These are phyloP conservation scores for Reticulitermes speratus DNA, from an alignment of 1,140 invertebrate species.

Conservation along the genomic window DNA sequence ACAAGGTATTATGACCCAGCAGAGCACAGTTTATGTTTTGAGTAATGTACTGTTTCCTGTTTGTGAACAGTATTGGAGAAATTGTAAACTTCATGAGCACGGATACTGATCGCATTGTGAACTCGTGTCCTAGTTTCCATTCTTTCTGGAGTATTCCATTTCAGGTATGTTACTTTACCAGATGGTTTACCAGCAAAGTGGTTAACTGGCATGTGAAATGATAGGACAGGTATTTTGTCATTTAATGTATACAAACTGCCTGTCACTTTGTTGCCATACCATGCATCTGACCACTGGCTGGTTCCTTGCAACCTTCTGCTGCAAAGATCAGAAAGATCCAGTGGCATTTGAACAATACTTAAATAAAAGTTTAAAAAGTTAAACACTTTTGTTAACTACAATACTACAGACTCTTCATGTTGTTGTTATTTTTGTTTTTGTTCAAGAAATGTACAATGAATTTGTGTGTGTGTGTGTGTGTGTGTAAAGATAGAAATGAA, in stretches of 20 bases:
- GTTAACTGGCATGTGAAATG: neutral
- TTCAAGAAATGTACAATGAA: too few relatives aligned
- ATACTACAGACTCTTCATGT: too few relatives aligned
- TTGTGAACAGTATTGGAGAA: conserved; percentile 73
- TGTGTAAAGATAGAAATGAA: too few relatives aligned
- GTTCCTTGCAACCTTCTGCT: too few relatives aligned
- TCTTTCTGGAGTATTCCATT: conserved; percentile 95
- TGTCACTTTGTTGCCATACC: neutral
- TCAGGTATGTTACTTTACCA: conserved; percentile 57
- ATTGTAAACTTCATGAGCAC: conserved; percentile 97
- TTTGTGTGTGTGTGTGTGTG: too few relatives aligned
- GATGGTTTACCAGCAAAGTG: neutral
- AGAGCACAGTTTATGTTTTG: too few relatives aligned
- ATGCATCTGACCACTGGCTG: neutral
- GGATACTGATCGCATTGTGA: conserved; percentile 92
- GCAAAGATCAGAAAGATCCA: too few relatives aligned
- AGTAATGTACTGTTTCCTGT: neutral
- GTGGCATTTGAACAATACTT: too few relatives aligned
- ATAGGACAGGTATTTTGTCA: neutral
- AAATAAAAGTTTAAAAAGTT: too few relatives aligned
- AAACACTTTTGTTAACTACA: too few relatives aligned
- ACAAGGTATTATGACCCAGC: too few relatives aligned
- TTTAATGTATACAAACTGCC: neutral
- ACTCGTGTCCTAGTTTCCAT: conserved; percentile 95
- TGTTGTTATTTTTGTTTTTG: too few relatives aligned